Percentiles rank a stretch among this genome's conserved stretches.
phyloP scores from a whole-genome alignment of 2,797 vertebrate genomes.

The Anguilla megastoma region DNA sequence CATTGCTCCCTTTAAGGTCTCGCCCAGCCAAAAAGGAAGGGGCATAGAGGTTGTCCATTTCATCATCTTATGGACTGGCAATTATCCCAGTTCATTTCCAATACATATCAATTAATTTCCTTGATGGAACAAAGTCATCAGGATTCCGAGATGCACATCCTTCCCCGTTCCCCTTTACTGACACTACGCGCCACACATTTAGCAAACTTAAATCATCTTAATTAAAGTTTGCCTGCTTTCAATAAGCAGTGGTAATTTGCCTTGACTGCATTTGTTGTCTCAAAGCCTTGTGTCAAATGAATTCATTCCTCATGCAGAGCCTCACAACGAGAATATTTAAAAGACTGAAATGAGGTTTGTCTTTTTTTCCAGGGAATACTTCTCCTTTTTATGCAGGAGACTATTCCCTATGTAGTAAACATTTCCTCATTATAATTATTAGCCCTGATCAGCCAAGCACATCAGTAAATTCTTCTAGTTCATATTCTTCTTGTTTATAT shows the following conservation, averaged over 20 bases:
- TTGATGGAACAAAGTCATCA: slow-evolving; percentile 9
- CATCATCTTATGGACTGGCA: background rate
- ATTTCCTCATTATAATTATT: slow-evolving; percentile 32
- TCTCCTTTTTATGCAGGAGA: slow-evolving; percentile 8
- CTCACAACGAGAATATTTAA: slow-evolving; percentile 35
- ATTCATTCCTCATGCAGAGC: slow-evolving; percentile 21
- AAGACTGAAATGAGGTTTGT: slow-evolving; percentile 30
- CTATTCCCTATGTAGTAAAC: slow-evolving; percentile 29
- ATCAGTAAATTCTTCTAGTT: slow-evolving; percentile 15
- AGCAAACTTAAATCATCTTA: slow-evolving; percentile 11
- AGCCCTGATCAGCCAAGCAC: slow-evolving; percentile 21
- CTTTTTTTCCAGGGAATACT: slow-evolving; percentile 31
- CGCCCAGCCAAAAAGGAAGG: background rate
- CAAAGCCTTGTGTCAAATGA: slow-evolving; percentile 24
- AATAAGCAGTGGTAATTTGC: slow-evolving; percentile 9
- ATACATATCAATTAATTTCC: slow-evolving; percentile 28
- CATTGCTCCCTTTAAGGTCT: slow-evolving; percentile 13
- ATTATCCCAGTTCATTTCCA: slow-evolving; percentile 23
- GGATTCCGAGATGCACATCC: background rate
- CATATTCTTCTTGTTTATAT: background rate
- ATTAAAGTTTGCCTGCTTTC: background rate
- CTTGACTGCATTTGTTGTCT: slow-evolving; percentile 11
- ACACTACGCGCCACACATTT: background rate
- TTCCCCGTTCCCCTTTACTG: background rate
- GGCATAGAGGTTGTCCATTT: slow-evolving; percentile 9